Conservation (phyloP, 2,113 vertebrate genomes). For the Propithecus coquereli region DNA sequence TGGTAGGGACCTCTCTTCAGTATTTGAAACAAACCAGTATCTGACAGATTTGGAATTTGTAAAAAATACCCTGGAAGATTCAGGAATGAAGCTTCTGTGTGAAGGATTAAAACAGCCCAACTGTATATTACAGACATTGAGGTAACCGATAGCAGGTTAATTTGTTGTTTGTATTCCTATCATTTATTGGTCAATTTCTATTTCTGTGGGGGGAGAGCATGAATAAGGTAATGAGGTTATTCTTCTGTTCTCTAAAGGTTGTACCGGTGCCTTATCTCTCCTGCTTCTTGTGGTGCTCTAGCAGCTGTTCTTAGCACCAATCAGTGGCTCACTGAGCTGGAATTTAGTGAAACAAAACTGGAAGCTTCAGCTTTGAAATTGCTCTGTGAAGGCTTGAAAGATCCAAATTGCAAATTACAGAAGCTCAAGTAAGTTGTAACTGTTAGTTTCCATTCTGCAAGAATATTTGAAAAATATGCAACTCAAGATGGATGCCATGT, state of each 20-base stretch:
- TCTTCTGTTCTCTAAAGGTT: slow-evolving; percentile 40
- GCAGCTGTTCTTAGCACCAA: slow-evolving; percentile 33
- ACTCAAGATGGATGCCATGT: neutral
- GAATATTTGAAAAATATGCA: slow-evolving; percentile 20
- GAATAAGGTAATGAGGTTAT: neutral
- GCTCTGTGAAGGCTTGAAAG: slow-evolving; percentile 50
- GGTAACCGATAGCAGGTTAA: slow-evolving; percentile 68
- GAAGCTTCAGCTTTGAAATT: slow-evolving; percentile 53
- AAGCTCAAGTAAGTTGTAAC: slow-evolving; percentile 57
- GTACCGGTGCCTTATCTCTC: slow-evolving; percentile 15
- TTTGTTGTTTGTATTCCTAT: neutral
- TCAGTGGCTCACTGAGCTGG: slow-evolving; percentile 37
- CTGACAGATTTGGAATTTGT: slow-evolving; percentile 78
- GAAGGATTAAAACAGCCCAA: slow-evolving; percentile 76
- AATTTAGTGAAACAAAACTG: slow-evolving; percentile 54
- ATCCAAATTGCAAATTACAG: slow-evolving; percentile 49
- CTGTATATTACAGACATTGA: slow-evolving; percentile 76
- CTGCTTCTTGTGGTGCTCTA: slow-evolving; percentile 23
- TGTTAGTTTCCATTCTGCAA: slow-evolving; percentile 15
- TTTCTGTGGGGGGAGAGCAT: neutral
- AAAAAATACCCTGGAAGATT: slow-evolving; percentile 75
- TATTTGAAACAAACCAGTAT: slow-evolving; percentile 78
- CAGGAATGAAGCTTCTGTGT: slow-evolving; percentile 77
- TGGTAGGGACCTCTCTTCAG: slow-evolving; percentile 76
- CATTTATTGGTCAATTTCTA: slow-evolving; percentile 3